Percentiles rank a stretch among this genome's conserved stretches.
phyloP scores from a whole-genome alignment of 1,140 invertebrate genomes.

The Drosophila ironensis region DNA sequence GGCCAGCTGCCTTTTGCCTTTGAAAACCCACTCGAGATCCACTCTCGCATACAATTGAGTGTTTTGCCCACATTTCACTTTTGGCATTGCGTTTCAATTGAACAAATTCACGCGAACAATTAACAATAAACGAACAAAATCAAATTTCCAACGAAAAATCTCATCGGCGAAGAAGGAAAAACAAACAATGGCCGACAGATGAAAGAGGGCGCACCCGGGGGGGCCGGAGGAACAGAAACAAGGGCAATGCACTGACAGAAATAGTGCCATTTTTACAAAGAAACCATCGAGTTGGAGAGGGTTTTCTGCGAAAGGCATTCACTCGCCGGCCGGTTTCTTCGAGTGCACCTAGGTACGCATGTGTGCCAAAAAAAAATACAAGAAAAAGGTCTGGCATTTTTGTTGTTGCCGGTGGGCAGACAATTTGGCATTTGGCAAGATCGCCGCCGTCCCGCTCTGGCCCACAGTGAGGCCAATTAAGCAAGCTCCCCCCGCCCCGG shows the following conservation, averaged over 20 bases:
- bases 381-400: background rate
- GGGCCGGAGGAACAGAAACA: background rate
- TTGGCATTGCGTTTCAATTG: slow-evolving; percentile 77
- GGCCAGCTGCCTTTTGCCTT: background rate
- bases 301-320: too few relatives aligned
- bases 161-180: slow-evolving; percentile 35
- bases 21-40: slow-evolving; percentile 26
- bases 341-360: too few relatives aligned
- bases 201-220: slow-evolving; percentile 1
- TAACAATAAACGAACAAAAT: slow-evolving; percentile 69
- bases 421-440: slow-evolving; percentile 56
- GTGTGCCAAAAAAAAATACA: too few relatives aligned
- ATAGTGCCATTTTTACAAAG: too few relatives aligned
- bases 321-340: too few relatives aligned
- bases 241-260: too few relatives aligned
- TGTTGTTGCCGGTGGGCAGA: slow-evolving; percentile 15
- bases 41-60: slow-evolving; percentile 59
- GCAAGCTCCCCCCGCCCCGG: slow-evolving; percentile 19
- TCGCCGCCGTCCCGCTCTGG: slow-evolving; percentile 21
- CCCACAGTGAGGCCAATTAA: slow-evolving; percentile 54
- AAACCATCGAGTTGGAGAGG: too few relatives aligned
- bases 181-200: slow-evolving; percentile 29
- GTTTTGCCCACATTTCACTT: slow-evolving; percentile 79
- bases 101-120: slow-evolving; percentile 81
- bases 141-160: slow-evolving; percentile 64